Conservation (phyloP, 2,888 invertebrate genomes). For the Helleia helle region DNA sequence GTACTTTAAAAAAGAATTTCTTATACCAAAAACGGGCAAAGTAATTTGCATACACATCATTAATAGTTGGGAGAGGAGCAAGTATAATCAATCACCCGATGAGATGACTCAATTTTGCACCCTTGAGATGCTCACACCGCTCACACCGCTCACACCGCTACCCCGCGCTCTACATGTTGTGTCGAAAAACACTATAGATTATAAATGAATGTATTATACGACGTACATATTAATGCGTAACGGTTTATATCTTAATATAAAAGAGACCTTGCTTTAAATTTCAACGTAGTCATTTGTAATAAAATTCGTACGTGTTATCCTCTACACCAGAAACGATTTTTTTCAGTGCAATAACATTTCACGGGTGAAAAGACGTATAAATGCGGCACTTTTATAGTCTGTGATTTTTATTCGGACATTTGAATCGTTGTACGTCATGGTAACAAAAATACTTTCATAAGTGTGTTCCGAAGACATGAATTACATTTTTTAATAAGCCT, state of each 20-base stretch:
- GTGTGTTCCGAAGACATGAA: no score
- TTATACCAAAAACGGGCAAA: conserved; percentile 34
- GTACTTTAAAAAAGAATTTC: conserved; percentile 35
- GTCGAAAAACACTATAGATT: conserved; percentile 63
- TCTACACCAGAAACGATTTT: no score
- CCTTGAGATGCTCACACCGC: conserved; percentile 35
- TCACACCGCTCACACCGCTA: conserved; percentile 23
- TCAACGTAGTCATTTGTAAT: no score
- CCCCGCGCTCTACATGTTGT: neutral
- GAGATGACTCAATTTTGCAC: conserved; percentile 67
- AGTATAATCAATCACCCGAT: conserved; percentile 61
- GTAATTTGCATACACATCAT: conserved; percentile 48
- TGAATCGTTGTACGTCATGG: no score
- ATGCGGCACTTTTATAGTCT: no score
- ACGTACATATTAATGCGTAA: conserved; percentile 21
- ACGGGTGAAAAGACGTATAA: no score
- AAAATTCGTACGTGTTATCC: no score
- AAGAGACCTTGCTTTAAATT: no score
- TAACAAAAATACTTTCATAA: no score
- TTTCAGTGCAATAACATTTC: no score
- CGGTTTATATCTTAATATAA: neutral
- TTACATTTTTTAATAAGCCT: neutral
- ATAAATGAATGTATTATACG: conserved; percentile 64
- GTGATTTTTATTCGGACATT: no score
- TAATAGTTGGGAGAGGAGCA: conserved; percentile 50